Evolutionary conservation across 2,888 invertebrate genomes (phyloP).

Genomic region (Scaptomyza flava): DNA sequence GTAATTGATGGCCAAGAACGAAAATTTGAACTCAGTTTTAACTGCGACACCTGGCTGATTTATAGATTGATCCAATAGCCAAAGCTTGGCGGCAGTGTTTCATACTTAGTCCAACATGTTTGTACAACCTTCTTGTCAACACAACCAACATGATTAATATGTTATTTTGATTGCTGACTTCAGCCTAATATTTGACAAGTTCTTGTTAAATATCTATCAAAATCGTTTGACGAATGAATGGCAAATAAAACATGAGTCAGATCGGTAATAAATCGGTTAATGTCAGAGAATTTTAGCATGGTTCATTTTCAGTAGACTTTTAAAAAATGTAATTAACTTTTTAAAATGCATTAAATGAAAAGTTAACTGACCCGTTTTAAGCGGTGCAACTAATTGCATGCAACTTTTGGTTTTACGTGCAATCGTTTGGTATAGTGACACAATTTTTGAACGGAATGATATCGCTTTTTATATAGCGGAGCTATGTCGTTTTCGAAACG

Average conservation of each 20-base stretch:
- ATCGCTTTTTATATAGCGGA: too few relatives aligned
- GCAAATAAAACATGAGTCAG: slow-evolving; percentile 30
- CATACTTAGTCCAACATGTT: slow-evolving; percentile 15
- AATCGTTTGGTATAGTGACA: too few relatives aligned
- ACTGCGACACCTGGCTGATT: slow-evolving; percentile 33
- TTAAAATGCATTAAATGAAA: too few relatives aligned
- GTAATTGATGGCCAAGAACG: slow-evolving; percentile 63
- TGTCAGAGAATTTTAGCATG: too few relatives aligned
- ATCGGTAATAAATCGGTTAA: background rate
- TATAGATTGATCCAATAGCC: slow-evolving; percentile 39
- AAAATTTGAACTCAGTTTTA: slow-evolving; percentile 22
- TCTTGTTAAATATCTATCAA: slow-evolving; percentile 10
- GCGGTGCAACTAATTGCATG: too few relatives aligned
- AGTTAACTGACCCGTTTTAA: too few relatives aligned
- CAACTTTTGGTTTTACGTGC: too few relatives aligned
- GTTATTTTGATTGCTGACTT: slow-evolving; percentile 12
- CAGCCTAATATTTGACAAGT: slow-evolving; percentile 53
- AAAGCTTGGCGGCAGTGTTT: slow-evolving; percentile 32
- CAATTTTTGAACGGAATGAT: too few relatives aligned
- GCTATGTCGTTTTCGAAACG: too few relatives aligned
- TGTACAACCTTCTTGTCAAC: slow-evolving; percentile 47
- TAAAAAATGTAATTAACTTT: too few relatives aligned
- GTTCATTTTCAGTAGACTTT: too few relatives aligned
- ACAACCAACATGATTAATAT: slow-evolving; percentile 59
- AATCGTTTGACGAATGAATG: slow-evolving; percentile 35